Conservation (phyloP, 2,888 invertebrate species). For the Lucinisca nassula region DNA sequence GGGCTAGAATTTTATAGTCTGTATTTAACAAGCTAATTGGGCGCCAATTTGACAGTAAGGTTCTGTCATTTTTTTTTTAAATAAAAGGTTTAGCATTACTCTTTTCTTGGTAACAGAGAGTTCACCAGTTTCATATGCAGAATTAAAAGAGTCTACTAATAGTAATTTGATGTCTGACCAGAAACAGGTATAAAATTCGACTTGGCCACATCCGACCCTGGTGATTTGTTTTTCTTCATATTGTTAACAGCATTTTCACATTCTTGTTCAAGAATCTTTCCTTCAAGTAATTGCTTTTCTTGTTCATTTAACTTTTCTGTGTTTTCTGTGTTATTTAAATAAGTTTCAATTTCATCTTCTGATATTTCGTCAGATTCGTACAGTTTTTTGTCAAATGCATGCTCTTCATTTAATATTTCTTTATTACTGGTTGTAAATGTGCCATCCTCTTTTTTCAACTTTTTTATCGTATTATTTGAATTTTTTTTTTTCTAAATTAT, state of each 20-base stretch:
- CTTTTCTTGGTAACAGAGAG: slow-evolving; percentile 21
- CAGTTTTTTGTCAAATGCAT: not conserved
- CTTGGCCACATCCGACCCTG: slow-evolving; percentile 23
- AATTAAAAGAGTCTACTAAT: slow-evolving; percentile 25
- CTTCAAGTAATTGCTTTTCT: not conserved
- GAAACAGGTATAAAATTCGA: slow-evolving; percentile 43
- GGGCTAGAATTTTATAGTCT: slow-evolving; percentile 21
- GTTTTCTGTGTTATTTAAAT: not conserved
- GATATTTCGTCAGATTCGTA: not conserved
- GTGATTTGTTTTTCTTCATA: slow-evolving; percentile 43
- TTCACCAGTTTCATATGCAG: slow-evolving; percentile 1
- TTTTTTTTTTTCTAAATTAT: slow-evolving; percentile 85
- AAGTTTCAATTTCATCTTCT: not conserved
- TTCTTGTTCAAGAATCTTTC: not conserved
- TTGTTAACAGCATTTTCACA: slow-evolving; percentile 1
- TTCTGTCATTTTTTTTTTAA: slow-evolving; percentile 8
- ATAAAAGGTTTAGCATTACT: slow-evolving; percentile 1
- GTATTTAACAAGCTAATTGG: slow-evolving; percentile 22
- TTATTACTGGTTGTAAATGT: not conserved
- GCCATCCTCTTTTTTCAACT: not conserved
- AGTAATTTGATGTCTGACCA: slow-evolving; percentile 4
- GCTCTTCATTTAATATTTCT: not conserved
- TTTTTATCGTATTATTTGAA: slow-evolving; percentile 12
- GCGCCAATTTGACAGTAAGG: slow-evolving; percentile 12
- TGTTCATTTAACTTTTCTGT: not conserved